A percentile compares a stretch with the other conserved stretches of the same genome.
Evolutionary conservation across 2,113 vertebrate species (phyloP).

Genomic region (Raja brachyura): DNA sequence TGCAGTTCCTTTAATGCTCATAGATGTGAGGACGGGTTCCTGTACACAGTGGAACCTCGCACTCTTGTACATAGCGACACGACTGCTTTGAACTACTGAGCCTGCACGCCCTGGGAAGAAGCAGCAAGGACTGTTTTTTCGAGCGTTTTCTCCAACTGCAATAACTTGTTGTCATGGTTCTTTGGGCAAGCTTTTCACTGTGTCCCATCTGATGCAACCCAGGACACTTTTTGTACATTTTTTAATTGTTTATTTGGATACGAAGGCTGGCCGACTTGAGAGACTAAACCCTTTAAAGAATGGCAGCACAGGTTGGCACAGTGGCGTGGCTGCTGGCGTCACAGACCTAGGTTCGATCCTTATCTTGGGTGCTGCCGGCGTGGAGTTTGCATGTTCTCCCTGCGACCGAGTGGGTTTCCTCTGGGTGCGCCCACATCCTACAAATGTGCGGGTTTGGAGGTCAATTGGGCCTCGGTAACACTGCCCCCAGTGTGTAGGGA

Average conservation of each 20-base stretch:
- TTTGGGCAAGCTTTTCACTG: not conserved
- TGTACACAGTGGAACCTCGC: slow-evolving; percentile 57
- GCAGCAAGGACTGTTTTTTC: not conserved
- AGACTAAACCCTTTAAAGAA: too few species aligned
- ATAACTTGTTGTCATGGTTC: slow-evolving; percentile 15
- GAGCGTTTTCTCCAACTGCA: not conserved
- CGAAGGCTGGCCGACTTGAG: not conserved
- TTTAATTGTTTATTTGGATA: slow-evolving; percentile 5
- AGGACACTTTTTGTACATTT: slow-evolving; percentile 4
- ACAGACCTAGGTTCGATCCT: too few species aligned
- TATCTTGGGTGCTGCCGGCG: too few species aligned
- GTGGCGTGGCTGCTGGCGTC: too few species aligned
- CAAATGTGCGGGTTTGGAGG: too few species aligned
- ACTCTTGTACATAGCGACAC: slow-evolving; percentile 46
- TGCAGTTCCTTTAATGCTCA: too few species aligned
- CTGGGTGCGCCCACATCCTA: too few species aligned
- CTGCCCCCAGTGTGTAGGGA: too few species aligned
- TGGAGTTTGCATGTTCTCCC: too few species aligned
- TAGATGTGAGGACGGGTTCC: slow-evolving; percentile 41
- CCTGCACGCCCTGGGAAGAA: not conserved
- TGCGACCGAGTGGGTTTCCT: too few species aligned
- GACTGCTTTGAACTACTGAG: not conserved
- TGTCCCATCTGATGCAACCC: not conserved
- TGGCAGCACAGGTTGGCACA: too few species aligned
- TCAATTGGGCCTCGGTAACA: too few species aligned